These are phyloP conservation scores for Pipistrellus pipistrellus DNA, from an alignment of 2,797 vertebrate genomes.

Conservation along the genomic window DNA sequence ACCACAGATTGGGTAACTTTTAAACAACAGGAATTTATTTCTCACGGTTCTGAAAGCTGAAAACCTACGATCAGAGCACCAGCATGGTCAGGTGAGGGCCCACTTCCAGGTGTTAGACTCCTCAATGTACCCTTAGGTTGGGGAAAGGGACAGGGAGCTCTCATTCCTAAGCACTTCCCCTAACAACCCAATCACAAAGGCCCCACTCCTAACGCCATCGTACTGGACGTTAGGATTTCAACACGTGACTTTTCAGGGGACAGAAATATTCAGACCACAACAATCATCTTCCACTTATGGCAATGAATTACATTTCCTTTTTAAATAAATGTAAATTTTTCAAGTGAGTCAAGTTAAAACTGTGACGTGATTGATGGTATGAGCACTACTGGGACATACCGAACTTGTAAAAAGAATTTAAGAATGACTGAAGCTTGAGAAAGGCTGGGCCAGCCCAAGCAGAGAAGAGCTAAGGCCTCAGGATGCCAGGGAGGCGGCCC, in stretches of 20 bases:
- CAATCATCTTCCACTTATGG: background rate
- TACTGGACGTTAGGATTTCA: background rate
- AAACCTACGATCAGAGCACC: background rate
- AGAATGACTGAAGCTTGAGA: background rate
- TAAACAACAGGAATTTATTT: background rate
- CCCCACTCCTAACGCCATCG: background rate
- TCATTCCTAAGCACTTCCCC: background rate
- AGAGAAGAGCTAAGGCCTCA: background rate
- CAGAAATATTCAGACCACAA: background rate
- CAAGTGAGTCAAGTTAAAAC: constrained; percentile 41
- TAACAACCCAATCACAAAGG: background rate
- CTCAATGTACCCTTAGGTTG: background rate
- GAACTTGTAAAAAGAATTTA: background rate
- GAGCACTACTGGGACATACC: background rate
- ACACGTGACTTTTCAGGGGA: background rate
- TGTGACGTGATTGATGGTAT: background rate
- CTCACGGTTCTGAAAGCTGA: background rate
- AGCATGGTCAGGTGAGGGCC: background rate
- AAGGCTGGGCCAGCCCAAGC: too few species aligned
- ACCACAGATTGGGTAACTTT: background rate
- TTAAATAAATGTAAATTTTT: background rate
- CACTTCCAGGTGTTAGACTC: background rate
- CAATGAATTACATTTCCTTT: constrained; percentile 12
- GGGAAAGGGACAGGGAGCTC: background rate
- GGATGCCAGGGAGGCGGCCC: background rate